Base-by-base conservation (phyloP, 2,113 vertebrate species). In the Ptyas mucosa region DNA sequence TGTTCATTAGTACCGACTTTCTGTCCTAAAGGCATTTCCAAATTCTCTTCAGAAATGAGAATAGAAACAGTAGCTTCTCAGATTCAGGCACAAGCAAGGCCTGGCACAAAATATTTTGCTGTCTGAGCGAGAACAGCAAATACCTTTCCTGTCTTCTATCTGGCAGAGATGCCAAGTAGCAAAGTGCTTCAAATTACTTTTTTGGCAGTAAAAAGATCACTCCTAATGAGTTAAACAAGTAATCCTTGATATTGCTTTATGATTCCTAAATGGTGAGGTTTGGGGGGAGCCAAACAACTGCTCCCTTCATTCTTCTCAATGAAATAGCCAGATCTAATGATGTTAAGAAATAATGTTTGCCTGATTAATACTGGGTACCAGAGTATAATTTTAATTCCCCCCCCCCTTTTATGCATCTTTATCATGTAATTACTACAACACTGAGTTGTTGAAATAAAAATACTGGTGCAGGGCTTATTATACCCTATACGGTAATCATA, bases 401-500 rank as follows among this genome's bases (percentile, higher is more conserved):
- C 5, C 90, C 54, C 58, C 39, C 0, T 85, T 0, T 0, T 1
- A 3, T 49, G 54, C 93, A 14, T 91, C 90, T 94, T 0, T 85
- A 20, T 69, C n/a, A 8, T 18, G n/a, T 81, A 92, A 53, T 51
- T 89, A 1, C 52, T 18, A 21, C 7, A 92, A 61, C 90, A 92
- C 0, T 0, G 91, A 91, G 46, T 64, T 39, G 9, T 86, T 88
- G 57, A 92, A 92, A 52, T 1, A 0, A 8, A 90, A 54, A 93
- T 85, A 89, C 75, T 53, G n/a, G 1, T 49, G 14, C 51, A 15
- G 69, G 53, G 94, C 20, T 96, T 93, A 91, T 43, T 43, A 43
- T 43, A 43, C 43, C 43, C 3, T 43, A 43, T 43, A 43, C 3
- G 5, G 6, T 49, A 1, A 14, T 54, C 81, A 85, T 49, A 57